Conservation (phyloP, 2,797 vertebrate species). For the Fistularia tabacaria region DNA sequence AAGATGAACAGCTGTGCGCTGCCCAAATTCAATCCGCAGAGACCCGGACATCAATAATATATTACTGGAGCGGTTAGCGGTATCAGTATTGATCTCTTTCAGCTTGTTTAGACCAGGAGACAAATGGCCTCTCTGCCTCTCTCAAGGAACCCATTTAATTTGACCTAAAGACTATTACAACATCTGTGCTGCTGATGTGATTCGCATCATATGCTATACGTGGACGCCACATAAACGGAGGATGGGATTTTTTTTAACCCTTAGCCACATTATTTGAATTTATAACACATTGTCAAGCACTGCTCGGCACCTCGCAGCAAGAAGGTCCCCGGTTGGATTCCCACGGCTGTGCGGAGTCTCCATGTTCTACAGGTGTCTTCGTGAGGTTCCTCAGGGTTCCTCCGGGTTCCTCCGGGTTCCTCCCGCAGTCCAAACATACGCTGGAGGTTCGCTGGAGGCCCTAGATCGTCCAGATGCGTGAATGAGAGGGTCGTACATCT, state of each 20-base stretch:
- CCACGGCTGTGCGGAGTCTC: too few relatives aligned
- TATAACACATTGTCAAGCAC: too few relatives aligned
- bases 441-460: too few relatives aligned
- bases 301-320: too few relatives aligned
- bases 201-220: slow-evolving; percentile 6
- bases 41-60: slow-evolving; percentile 70
- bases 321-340: too few relatives aligned
- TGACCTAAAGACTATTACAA: slow-evolving; percentile 37
- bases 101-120: slow-evolving; percentile 66
- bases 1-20: slow-evolving; percentile 65
- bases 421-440: too few relatives aligned
- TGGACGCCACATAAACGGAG: not conserved
- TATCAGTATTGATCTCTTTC: slow-evolving; percentile 72
- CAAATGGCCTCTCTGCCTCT: slow-evolving; percentile 58
- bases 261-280: not conserved
- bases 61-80: slow-evolving; percentile 67
- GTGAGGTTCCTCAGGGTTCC: too few relatives aligned
- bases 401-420: too few relatives aligned
- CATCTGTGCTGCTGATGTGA: slow-evolving; percentile 25
- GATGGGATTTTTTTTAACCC: not conserved
- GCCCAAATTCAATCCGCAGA: slow-evolving; percentile 64
- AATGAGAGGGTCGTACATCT: too few relatives aligned
- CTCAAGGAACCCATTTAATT: slow-evolving; percentile 64
- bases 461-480: too few relatives aligned
- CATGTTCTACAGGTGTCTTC: too few relatives aligned